Evolutionary conservation across 2,113 vertebrate genomes (phyloP).

Genomic region (Syngnathoides biaculeatus): DNA sequence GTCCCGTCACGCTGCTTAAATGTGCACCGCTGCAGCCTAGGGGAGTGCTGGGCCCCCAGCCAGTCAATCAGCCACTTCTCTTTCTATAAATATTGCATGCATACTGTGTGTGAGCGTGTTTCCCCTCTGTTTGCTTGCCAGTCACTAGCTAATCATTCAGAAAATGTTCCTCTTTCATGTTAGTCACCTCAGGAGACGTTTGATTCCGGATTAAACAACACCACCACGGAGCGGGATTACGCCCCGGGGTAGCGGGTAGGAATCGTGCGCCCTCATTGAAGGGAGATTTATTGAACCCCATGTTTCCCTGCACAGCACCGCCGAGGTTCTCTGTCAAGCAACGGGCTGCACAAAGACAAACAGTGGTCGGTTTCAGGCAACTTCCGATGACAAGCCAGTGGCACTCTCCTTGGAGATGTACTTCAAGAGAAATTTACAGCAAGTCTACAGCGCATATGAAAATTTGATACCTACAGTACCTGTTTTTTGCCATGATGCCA

Average conservation of each 20-base stretch:
- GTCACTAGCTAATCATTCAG: slow-evolving; percentile 25
- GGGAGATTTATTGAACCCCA: slow-evolving; percentile 27
- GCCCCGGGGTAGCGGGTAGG: slow-evolving; percentile 38
- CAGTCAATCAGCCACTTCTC: slow-evolving; percentile 36
- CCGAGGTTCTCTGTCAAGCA: slow-evolving; percentile 6
- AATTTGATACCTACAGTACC: neutral
- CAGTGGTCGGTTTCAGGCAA: slow-evolving; percentile 4
- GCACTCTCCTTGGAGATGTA: slow-evolving; percentile 14
- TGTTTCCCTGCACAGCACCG: slow-evolving; percentile 8
- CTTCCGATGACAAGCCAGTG: slow-evolving; percentile 3
- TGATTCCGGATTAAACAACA: slow-evolving; percentile 50
- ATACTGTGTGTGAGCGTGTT: slow-evolving; percentile 3
- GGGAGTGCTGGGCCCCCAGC: slow-evolving; percentile 1
- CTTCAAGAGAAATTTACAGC: neutral
- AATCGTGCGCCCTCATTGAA: slow-evolving; percentile 54
- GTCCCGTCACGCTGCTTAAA: slow-evolving; percentile 19
- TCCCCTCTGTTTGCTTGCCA: slow-evolving; percentile 21
- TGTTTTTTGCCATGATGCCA: no score
- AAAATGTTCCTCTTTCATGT: slow-evolving; percentile 29
- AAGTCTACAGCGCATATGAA: neutral
- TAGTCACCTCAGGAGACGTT: slow-evolving; percentile 36
- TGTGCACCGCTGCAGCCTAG: slow-evolving; percentile 21
- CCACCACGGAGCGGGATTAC: slow-evolving; percentile 45
- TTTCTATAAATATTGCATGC: slow-evolving; percentile 18
- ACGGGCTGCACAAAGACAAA: slow-evolving; percentile 13